Conservation (phyloP, 2,113 vertebrate species). For the Triplophysa tibetana region DNA sequence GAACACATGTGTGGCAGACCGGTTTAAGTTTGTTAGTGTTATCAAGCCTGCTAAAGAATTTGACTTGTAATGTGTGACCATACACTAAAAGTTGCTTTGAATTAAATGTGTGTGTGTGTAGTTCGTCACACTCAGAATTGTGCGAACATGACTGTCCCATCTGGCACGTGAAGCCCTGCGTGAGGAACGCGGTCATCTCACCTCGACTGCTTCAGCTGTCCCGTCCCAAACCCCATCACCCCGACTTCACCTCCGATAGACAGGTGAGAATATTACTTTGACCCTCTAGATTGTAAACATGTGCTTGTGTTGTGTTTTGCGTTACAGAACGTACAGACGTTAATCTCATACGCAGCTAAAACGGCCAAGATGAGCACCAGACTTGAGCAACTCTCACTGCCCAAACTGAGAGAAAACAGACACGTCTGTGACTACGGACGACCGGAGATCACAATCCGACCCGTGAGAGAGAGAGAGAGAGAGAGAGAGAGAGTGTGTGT, state of each 20-base stretch:
- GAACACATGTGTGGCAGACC: neutral
- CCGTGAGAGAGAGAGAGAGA: conserved; percentile 52
- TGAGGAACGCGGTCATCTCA: conserved; percentile 39
- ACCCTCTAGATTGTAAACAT: neutral
- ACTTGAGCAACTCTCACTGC: conserved; percentile 63
- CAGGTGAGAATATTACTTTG: conserved; percentile 54
- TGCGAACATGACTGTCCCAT: conserved; percentile 62
- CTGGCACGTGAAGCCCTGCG: conserved; percentile 56
- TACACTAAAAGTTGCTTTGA: neutral
- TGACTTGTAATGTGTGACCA: too few species aligned
- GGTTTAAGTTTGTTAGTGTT: neutral
- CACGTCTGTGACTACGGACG: conserved; percentile 54
- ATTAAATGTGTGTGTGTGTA: conserved; percentile 32
- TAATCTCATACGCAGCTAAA: conserved; percentile 53
- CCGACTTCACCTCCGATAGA: conserved; percentile 56
- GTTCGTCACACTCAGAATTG: conserved; percentile 53
- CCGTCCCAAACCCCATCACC: conserved; percentile 62
- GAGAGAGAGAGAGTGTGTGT: neutral
- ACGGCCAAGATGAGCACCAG: conserved; percentile 47
- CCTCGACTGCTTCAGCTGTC: conserved; percentile 66
- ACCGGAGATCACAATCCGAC: conserved; percentile 66
- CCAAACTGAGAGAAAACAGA: conserved; percentile 58
- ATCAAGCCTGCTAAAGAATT: too few species aligned
- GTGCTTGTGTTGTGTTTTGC: conserved; percentile 9
- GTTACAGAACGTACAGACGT: conserved; percentile 51